Conservation (phyloP, 2,797 vertebrate genomes). For the Ataeniobius toweri region DNA sequence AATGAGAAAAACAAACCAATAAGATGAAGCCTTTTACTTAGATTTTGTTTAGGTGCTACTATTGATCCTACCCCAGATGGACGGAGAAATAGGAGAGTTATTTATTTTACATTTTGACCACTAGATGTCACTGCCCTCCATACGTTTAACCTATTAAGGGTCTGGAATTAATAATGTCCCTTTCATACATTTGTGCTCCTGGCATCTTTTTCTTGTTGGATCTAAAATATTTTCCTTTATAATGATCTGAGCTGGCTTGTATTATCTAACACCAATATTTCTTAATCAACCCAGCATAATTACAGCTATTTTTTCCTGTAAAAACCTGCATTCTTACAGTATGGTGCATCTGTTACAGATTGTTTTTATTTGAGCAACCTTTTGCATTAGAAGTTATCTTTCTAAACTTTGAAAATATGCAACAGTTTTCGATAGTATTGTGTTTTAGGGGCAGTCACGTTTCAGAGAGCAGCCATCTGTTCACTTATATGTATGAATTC, state of each 20-base stretch:
- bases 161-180: no score
- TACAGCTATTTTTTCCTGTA: neutral
- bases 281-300: no score
- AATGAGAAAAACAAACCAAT: neutral
- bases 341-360: neutral
- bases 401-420: neutral
- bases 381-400: neutral
- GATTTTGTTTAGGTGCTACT: neutral
- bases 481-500: neutral
- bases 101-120: neutral
- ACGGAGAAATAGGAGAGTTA: neutral
- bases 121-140: neutral
- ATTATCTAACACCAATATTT: neutral
- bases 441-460: neutral
- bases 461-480: neutral
- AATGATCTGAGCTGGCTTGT: neutral
- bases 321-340: neutral
- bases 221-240: neutral
- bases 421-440: neutral
- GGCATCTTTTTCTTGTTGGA: neutral
- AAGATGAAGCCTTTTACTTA: neutral
- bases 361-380: neutral
- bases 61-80: neutral
- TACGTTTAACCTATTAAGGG: neutral
- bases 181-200: no score